A percentile compares a stretch with the other conserved stretches of the same genome.
These are phyloP conservation scores for Scomberomorus guttatus DNA, from an alignment of 2,797 vertebrate species.

Conservation along the genomic window DNA sequence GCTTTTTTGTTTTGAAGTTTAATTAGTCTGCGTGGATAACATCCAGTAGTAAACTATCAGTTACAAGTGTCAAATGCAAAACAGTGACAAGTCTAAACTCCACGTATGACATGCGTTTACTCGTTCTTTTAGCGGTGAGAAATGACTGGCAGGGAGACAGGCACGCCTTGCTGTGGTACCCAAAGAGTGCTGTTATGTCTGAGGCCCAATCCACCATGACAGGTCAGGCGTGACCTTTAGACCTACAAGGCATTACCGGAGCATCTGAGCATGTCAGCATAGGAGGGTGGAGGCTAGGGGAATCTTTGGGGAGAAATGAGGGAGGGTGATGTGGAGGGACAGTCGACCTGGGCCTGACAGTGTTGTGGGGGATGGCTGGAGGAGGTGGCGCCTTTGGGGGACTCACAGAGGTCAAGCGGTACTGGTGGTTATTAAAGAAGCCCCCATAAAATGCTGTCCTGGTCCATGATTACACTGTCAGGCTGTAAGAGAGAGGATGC, in stretches of 20 bases:
- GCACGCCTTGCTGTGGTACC: slow-evolving; percentile 64
- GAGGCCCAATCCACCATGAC: slow-evolving; percentile 76
- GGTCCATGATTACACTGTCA: slow-evolving; percentile 85
- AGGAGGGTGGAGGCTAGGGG: slow-evolving; percentile 55
- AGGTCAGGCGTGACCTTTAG: slow-evolving; percentile 81
- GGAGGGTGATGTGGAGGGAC: slow-evolving; percentile 46
- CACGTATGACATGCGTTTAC: slow-evolving; percentile 31
- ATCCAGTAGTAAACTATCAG: slow-evolving; percentile 26
- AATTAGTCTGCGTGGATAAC: slow-evolving; percentile 45
- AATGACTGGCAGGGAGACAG: slow-evolving; percentile 54
- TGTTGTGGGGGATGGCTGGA: slow-evolving; percentile 54
- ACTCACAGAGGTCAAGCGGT: slow-evolving; percentile 80
- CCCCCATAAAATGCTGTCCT: slow-evolving; percentile 80
- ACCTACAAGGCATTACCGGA: slow-evolving; percentile 79
- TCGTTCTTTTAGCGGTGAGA: slow-evolving; percentile 51
- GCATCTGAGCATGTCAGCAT: slow-evolving; percentile 79
- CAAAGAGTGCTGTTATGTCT: slow-evolving; percentile 71
- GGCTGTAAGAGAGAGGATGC: slow-evolving; percentile 59
- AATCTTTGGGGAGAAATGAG: slow-evolving; percentile 48
- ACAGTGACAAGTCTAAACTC: slow-evolving; percentile 30
- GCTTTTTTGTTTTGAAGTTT: slow-evolving; percentile 18
- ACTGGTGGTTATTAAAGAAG: slow-evolving; percentile 82
- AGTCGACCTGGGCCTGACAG: slow-evolving; percentile 49
- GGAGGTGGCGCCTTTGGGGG: slow-evolving; percentile 71
- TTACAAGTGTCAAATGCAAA: slow-evolving; percentile 39